A percentile compares a stretch with the other conserved stretches of the same genome.
Evolutionary conservation across 2,888 invertebrate species (phyloP).

Genomic region (Bellardia bayeri): DNA sequence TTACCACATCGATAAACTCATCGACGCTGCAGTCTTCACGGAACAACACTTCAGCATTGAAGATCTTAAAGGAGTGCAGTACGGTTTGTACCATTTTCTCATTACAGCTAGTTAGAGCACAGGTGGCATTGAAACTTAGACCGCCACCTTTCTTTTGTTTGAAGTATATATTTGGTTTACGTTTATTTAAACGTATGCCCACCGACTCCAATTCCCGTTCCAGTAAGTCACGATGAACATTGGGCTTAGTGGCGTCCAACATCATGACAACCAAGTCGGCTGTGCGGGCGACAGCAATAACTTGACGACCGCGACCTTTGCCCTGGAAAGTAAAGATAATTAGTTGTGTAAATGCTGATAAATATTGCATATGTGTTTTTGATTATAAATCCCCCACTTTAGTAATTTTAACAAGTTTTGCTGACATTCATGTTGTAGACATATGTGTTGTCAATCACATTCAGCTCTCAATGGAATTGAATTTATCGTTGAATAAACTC

Average conservation of each 20-base stretch:
- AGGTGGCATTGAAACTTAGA: conserved; percentile 97
- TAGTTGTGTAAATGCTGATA: background rate
- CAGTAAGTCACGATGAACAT: conserved; percentile 95
- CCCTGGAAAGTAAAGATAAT: conserved; percentile 84
- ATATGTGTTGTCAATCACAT: too few species aligned
- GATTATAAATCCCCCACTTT: too few species aligned
- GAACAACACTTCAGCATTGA: conserved; percentile 97
- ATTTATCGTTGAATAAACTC: too few species aligned
- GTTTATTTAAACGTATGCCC: conserved; percentile 97
- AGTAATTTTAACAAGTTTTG: too few species aligned
- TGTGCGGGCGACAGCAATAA: conserved; percentile 99
- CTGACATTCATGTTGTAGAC: too few species aligned
- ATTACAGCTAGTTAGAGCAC: conserved; percentile 95
- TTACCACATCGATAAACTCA: conserved; percentile 99
- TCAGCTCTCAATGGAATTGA: too few species aligned
- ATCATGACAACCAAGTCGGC: conserved; percentile 99
- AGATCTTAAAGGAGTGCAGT: conserved; percentile 98
- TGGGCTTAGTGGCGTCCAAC: conserved; percentile 99
- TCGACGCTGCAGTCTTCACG: conserved; percentile 98
- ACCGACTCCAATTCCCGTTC: conserved; percentile 98
- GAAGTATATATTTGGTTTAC: conserved; percentile 98
- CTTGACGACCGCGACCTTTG: conserved; percentile 96
- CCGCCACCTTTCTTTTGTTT: conserved; percentile 99
- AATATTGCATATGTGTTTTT: too few species aligned
- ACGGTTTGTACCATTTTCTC: conserved; percentile 99